Percentiles rank a stretch among this genome's conserved stretches.
These are phyloP conservation scores for Homarus gammarus DNA, from an alignment of 2,888 invertebrate species.

Conservation along the genomic window DNA sequence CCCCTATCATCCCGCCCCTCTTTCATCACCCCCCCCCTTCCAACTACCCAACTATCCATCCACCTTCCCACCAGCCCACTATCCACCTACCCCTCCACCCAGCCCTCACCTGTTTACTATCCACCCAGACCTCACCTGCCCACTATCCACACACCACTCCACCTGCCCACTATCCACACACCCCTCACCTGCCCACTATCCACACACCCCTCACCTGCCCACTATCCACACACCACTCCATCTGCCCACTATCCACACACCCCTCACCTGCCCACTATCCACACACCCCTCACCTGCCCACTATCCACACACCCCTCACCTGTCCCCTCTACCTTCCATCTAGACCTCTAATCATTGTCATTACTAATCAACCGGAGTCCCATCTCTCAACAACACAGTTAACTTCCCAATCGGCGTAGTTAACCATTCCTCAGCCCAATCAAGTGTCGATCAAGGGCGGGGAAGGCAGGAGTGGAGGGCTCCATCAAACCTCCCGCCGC, in stretches of 20 bases:
- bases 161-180: too few relatives aligned
- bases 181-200: background rate
- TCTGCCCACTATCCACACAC: too few relatives aligned
- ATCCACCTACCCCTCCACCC: too few relatives aligned
- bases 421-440: constrained; percentile 5
- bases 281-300: background rate
- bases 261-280: too few relatives aligned
- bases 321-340: background rate
- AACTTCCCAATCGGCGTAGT: constrained; percentile 2
- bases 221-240: background rate
- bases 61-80: too few relatives aligned
- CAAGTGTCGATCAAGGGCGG: background rate
- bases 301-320: background rate
- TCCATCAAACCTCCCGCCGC: background rate
- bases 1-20: background rate
- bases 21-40: background rate
- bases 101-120: too few relatives aligned
- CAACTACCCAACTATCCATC: background rate
- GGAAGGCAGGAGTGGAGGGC: background rate
- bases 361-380: constrained; percentile 1
- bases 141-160: too few relatives aligned
- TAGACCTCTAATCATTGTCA: background rate
- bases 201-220: background rate
- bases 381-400: constrained; percentile 11
- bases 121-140: too few relatives aligned